Base-by-base conservation (phyloP, 64 coral and sea anemone genomes). In the Hydrozoanthus tunicans region DNA sequence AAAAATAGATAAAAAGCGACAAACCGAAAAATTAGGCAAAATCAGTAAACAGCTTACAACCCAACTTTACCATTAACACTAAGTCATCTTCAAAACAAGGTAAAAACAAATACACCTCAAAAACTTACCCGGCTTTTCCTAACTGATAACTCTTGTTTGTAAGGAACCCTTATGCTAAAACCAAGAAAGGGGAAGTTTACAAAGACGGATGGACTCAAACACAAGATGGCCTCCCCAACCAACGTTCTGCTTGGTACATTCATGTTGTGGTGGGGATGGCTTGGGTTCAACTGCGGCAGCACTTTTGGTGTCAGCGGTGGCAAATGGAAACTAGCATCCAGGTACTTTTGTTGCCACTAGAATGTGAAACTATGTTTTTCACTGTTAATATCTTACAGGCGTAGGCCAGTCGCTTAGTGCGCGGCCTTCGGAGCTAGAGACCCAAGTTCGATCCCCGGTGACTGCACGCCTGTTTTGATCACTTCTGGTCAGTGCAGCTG, bases 171-270 rank as follows among this genome's bases (percentile, higher is more conserved):
- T 15, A 91, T 94, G 80, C 61, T 96, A 6, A 96, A 94, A 84
- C 95, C 95, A 12, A 73, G 95, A 68, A 80, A 80, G 11, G 95
- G 95, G 60, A 96, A 90, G 83, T 96, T 93, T 57, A 89, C 89
- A 8, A 70, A 81, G 5, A 81, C 59, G 7, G 81, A 86, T 61
- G 64, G 77, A 15, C 86, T 83, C 27, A 96, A 85, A 6, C 95
- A 96, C 58, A 79, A 89, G 23, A 94, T 96, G 95, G 92, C 92
- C 56, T 82, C 92, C 9, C 95, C 95, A 5, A 93, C 95, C 7
- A 96, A 96, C 81, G 95, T 96, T 20, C 83, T 96, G 3, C 77
- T 96, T 17, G 95, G 95, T 61, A 91, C 84, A 3, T 88, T 88
- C 9, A 88, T 88, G 84, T 10, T 88, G 56, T 88, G 84, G 84